Base-by-base conservation (phyloP, 2,888 invertebrate genomes). In the Mythimna pallens region DNA sequence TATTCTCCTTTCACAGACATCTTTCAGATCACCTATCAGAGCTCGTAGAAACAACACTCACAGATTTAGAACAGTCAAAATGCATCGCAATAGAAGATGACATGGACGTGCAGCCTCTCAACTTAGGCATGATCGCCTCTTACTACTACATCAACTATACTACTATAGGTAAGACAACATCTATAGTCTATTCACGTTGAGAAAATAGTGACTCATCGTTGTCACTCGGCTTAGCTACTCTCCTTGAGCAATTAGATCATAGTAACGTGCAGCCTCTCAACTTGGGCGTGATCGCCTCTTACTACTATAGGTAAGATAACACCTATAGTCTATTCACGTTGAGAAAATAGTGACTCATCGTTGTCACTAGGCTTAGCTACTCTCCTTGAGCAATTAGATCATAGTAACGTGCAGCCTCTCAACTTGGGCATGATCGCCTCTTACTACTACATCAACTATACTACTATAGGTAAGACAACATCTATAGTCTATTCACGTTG, bases 361-460 rank as follows among this genome's bases (percentile, higher is more conserved):
- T n/a, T n/a, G n/a, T n/a, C n/a, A n/a, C n/a, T n/a, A n/a, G n/a
- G n/a, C n/a, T n/a, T n/a, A n/a, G n/a, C n/a, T n/a, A n/a, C n/a
- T n/a, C n/a, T n/a, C n/a, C n/a, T n/a, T n/a, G n/a, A n/a, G n/a
- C n/a, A n/a, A n/a, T n/a, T n/a, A n/a, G n/a, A n/a, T n/a, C n/a
- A n/a, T n/a, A n/a, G n/a, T n/a, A n/a, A 99, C 92, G 98, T 99
- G 0, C 97, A 99, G 76, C 99, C 99, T 0, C 97, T 99, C 52
- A 99, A 99, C 96, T 96, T 99, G 91, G 99, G 99, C 90, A 99
- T 99, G 99, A 99, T 99, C 92, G 99, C 99, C 0, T 99, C 99
- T 0, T 99, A 99, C 95, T 99, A 99, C 94, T 99, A 99, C 95
- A 99, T 99, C 89, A 99, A 99, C 94, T 99, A 99, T 89, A 99